Conservation (phyloP, 2,797 vertebrate genomes). For the Falco rusticolus region DNA sequence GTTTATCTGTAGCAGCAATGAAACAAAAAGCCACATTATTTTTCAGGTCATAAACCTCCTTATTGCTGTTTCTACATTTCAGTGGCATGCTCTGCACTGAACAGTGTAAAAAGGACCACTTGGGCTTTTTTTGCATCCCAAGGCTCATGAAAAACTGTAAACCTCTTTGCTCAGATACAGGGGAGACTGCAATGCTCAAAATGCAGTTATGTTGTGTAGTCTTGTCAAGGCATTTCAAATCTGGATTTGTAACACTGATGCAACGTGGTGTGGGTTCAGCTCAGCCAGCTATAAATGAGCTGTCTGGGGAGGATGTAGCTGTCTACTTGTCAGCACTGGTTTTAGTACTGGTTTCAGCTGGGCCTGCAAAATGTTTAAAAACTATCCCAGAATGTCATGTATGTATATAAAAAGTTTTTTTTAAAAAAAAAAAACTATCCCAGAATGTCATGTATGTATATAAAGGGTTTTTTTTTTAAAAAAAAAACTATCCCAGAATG, state of each 20-base stretch:
- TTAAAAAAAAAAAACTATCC: too few relatives aligned
- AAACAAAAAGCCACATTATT: neutral
- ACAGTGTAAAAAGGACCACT: neutral
- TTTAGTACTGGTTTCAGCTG: neutral
- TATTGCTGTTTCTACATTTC: neutral
- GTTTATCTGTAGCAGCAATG: neutral
- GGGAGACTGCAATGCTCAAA: neutral
- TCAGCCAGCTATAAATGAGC: neutral
- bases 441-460: neutral
- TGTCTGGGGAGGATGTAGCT: neutral
- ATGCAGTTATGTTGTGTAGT: neutral
- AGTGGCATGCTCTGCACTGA: neutral
- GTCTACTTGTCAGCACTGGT: neutral
- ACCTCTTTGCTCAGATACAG: neutral
- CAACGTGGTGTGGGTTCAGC: neutral
- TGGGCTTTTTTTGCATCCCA: neutral
- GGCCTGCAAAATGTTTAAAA: neutral
- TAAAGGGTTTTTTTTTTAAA: neutral
- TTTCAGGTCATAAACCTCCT: neutral
- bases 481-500: neutral
- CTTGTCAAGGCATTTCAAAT: neutral
- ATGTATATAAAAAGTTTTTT: neutral
- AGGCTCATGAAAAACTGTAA: neutral
- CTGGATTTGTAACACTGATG: neutral
- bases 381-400: neutral